Percentiles rank a stretch among this genome's conserved stretches.
Evolutionary conservation across 2,113 vertebrate species (phyloP).

Genomic region (Prietella phreatophila): DNA sequence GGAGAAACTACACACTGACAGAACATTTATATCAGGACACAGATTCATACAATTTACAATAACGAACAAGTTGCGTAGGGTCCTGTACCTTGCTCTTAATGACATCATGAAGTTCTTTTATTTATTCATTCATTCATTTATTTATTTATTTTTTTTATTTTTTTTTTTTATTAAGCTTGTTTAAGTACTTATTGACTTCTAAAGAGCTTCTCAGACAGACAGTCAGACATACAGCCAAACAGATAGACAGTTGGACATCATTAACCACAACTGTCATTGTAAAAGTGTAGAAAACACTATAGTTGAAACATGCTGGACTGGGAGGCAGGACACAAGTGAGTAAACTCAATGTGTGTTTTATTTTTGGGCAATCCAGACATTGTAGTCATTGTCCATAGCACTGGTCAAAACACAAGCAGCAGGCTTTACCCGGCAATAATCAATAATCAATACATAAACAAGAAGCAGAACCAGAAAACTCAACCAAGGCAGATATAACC

Average conservation of each 20-base stretch:
- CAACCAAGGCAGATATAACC: not conserved
- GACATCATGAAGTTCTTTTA: not conserved
- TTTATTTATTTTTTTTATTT: not conserved
- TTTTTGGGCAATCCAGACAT: not conserved
- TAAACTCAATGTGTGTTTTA: not conserved
- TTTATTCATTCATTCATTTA: not conserved
- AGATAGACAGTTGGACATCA: not conserved
- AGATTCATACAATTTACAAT: not conserved
- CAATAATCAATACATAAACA: not conserved
- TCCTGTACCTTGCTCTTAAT: not conserved
- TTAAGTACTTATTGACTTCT: not conserved
- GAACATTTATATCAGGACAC: not conserved
- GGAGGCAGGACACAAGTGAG: not conserved
- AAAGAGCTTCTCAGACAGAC: not conserved
- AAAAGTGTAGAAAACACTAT: not conserved
- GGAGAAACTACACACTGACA: not conserved
- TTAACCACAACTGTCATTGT: not conserved
- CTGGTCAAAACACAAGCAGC: not conserved
- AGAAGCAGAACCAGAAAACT: not conserved
- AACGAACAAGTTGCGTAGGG: not conserved
- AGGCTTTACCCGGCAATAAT: not conserved
- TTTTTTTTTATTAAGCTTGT: not conserved
- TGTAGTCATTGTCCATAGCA: not conserved
- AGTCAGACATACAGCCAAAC: not conserved
- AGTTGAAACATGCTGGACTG: not conserved